Evolutionary conservation across 2,797 vertebrate species (phyloP), one percentile per base, ranked within the genome.

Genomic region (Anguilla megastoma): DNA sequence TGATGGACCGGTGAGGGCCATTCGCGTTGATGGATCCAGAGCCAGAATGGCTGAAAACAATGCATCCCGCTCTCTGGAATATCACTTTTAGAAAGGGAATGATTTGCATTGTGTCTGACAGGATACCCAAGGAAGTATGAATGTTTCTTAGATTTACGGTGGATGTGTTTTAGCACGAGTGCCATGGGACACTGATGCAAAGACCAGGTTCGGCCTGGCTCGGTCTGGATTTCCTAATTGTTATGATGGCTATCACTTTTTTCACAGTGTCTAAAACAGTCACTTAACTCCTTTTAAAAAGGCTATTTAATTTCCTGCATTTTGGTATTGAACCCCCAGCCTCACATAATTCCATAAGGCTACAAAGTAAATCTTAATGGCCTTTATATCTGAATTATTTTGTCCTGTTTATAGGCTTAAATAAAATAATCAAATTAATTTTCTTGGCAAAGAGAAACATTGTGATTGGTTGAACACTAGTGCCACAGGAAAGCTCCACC

Each of bases 131-230:
- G 45, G 50, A n/a, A 24, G 79, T 9, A n/a, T 82, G 79, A 21
- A 48, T 82, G 79, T 82, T 82, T 82, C 45, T n/a, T 82, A 50
- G 79, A 82, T 82, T 82, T 82, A 82, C 21, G 45, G 45, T 50
- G 45, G 79, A 48, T 48, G 45, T n/a, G 18, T 50, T 82, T 24
- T n/a, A 50, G 41, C 45, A 8, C 33, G 16, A 14, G 74, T 0
- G 33, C 36, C 36, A 33, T 2, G 24, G 45, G 3, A 12, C 76
- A 7, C 45, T 82, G 1, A 24, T 48, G 79, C 45, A 48, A 76
- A 14, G 33, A 10, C 74, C 36, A 33, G 69, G 69, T 27, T 63
- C 21, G 12, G 3, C 4, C 66, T 63, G 9, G 3, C n/a, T 71
- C 10, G 5, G 24, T 30, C 66, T 27, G 24, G n/a, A 27, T 36